Conservation (phyloP, 2,888 invertebrate genomes). For the Cryptosula pallasiana region DNA sequence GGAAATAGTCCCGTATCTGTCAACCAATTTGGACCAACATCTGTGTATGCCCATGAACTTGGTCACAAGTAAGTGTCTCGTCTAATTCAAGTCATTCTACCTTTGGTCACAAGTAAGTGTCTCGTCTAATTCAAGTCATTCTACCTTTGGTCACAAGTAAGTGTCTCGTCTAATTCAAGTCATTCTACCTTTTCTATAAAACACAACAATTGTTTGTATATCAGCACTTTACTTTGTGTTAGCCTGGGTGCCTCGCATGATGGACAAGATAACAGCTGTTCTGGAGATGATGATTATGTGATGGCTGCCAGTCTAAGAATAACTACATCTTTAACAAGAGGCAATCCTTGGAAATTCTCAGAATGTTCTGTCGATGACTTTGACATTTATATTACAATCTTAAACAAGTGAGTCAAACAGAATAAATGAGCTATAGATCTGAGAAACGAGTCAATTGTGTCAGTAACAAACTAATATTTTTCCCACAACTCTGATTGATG, state of each 20-base stretch:
- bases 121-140: neutral
- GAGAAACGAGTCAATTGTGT: too few relatives aligned
- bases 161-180: neutral
- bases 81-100: neutral
- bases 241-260: too few relatives aligned
- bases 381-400: neutral
- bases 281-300: too few relatives aligned
- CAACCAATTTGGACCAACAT: neutral
- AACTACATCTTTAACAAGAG: too few relatives aligned
- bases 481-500: too few relatives aligned
- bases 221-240: too few relatives aligned
- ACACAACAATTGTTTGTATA: too few relatives aligned
- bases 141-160: constrained; percentile 12
- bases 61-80: constrained; percentile 4
- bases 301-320: too few relatives aligned
- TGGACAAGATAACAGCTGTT: too few relatives aligned
- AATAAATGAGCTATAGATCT: too few relatives aligned
- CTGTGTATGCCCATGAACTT: neutral
- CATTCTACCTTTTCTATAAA: too few relatives aligned
- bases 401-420: neutral
- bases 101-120: constrained; percentile 11
- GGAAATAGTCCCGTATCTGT: neutral
- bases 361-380: neutral
- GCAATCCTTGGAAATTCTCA: neutral
- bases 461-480: too few relatives aligned